phyloP scores from a whole-genome alignment of 2,113 vertebrate species.

The Neolamprologus devosi region DNA sequence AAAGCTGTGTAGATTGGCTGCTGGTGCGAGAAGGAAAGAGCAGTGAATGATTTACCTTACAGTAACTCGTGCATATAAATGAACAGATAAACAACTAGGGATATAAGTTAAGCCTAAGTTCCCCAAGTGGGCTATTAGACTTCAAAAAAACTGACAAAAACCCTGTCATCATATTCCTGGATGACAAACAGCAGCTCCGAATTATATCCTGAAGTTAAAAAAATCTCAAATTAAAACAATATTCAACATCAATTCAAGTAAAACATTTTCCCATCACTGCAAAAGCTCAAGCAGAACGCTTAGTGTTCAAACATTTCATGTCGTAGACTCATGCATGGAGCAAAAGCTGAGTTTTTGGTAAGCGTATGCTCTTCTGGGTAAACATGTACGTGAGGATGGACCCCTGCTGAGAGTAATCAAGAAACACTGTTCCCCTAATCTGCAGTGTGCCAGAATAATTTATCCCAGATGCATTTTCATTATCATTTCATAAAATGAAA shows the following conservation, averaged over 20 bases:
- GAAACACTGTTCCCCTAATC: not conserved
- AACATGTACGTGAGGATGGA: conserved; percentile 1
- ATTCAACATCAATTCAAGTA: not conserved
- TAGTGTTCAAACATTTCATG: not conserved
- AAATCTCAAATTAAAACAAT: not conserved
- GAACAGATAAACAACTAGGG: not conserved
- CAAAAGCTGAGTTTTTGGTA: not conserved
- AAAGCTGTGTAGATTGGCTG: not conserved
- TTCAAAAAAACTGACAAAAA: not conserved
- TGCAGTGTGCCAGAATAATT: conserved; percentile 19
- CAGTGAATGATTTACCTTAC: not conserved
- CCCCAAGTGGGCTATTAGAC: not conserved
- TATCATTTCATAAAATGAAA: not conserved
- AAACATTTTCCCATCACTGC: not conserved
- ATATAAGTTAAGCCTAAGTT: not conserved
- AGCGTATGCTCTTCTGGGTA: conserved; percentile 2
- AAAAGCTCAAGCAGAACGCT: not conserved
- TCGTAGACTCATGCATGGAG: not conserved
- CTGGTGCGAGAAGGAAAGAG: not conserved
- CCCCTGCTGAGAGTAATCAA: conserved; percentile 12
- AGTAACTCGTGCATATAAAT: not conserved
- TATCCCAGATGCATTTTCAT: not conserved
- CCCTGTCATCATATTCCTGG: accelerated
- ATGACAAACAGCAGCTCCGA: not conserved
- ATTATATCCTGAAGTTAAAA: not conserved